Evolutionary conservation across 2,113 vertebrate genomes (phyloP).

Genomic region (Tichodroma muraria): DNA sequence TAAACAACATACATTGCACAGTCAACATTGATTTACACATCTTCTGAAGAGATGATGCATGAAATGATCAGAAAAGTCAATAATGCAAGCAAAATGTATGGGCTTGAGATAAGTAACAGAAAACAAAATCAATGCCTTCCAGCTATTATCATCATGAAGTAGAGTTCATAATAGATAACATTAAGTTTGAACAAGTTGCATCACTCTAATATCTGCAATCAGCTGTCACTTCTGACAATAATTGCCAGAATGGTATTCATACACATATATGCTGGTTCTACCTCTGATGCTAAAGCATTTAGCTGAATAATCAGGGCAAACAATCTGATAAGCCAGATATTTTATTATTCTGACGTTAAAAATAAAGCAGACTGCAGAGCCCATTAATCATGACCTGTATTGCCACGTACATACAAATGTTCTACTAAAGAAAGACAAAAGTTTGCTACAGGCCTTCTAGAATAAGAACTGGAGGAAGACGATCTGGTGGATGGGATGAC

Average conservation of each 20-base stretch:
- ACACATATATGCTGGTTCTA: slow-evolving; percentile 15
- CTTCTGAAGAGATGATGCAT: slow-evolving; percentile 78
- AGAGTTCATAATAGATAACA: slow-evolving; percentile 77
- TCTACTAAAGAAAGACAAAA: slow-evolving; percentile 42
- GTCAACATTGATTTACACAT: slow-evolving; percentile 79
- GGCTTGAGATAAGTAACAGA: slow-evolving; percentile 73
- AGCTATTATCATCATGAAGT: slow-evolving; percentile 76
- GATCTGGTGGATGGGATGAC: background rate
- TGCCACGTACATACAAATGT: slow-evolving; percentile 27
- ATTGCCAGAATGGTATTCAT: slow-evolving; percentile 53
- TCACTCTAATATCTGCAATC: slow-evolving; percentile 71
- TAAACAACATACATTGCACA: slow-evolving; percentile 74
- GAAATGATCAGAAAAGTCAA: slow-evolving; percentile 78
- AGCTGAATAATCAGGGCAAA: slow-evolving; percentile 46
- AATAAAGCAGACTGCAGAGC: slow-evolving; percentile 14
- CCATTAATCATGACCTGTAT: slow-evolving; percentile 58
- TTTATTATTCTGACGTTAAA: slow-evolving; percentile 59
- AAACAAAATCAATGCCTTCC: slow-evolving; percentile 80
- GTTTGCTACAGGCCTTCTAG: background rate
- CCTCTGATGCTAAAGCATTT: slow-evolving; percentile 55
- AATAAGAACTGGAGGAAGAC: slow-evolving; percentile 9
- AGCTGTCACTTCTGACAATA: slow-evolving; percentile 68
- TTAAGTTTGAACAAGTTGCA: slow-evolving; percentile 76
- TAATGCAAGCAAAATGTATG: slow-evolving; percentile 76
- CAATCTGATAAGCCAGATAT: slow-evolving; percentile 4